Evolutionary conservation across 2,888 invertebrate species (phyloP).

Genomic region (Pyrgus malvae): DNA sequence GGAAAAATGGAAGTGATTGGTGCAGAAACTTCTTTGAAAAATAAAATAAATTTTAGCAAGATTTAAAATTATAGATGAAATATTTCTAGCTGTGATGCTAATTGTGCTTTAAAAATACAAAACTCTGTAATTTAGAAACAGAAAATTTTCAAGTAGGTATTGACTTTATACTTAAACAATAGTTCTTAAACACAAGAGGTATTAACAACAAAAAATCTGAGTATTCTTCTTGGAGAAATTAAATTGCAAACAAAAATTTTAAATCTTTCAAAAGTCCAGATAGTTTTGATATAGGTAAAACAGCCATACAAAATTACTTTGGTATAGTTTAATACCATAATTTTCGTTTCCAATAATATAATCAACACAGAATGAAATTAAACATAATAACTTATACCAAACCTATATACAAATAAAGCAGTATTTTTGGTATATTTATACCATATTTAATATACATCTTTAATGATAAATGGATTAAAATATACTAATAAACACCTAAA

Average conservation of each 20-base stretch:
- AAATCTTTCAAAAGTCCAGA: conserved; percentile 1
- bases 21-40: too few relatives aligned
- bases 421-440: conserved; percentile 42
- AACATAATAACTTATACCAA: conserved; percentile 36
- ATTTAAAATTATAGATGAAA: too few relatives aligned
- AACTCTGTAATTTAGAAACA: too few relatives aligned
- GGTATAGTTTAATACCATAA: conserved; percentile 17
- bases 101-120: too few relatives aligned
- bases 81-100: too few relatives aligned
- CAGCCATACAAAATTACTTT: conserved; percentile 23
- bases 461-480: conserved; percentile 28
- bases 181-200: too few relatives aligned
- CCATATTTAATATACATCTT: conserved; percentile 36
- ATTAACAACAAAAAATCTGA: background rate
- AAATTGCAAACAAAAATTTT: background rate
- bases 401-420: conserved; percentile 45
- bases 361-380: conserved; percentile 27
- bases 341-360: conserved; percentile 28
- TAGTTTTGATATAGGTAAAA: conserved; percentile 7
- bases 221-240: conserved; percentile 10
- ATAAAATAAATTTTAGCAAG: too few relatives aligned
- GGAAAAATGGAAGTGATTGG: too few relatives aligned
- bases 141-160: too few relatives aligned
- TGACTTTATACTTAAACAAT: too few relatives aligned
- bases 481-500: conserved; percentile 13